Base-by-base conservation (phyloP, 1,140 invertebrate species). In the Sarcophaga peregrina region DNA sequence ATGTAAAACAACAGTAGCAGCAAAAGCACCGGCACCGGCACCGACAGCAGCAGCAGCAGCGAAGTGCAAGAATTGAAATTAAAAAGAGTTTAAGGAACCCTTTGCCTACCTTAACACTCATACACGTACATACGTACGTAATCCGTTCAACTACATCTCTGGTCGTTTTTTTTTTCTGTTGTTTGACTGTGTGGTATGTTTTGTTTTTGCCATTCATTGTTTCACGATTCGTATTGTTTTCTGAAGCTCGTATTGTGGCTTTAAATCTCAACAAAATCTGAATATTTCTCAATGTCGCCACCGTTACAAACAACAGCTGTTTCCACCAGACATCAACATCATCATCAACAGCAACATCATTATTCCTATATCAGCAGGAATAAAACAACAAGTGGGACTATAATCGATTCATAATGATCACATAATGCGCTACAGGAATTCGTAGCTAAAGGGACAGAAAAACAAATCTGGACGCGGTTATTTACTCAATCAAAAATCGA, bases 221-320 rank as follows among this genome's bases (percentile, higher is more conserved):
- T 68, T 7, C 5, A 25, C 17, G 15, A 17, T n/a, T 25, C 20
- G 20, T 68, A n/a, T 62, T 62, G 15, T 17, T 62, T 15, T 62
- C n/a, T 62, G 58, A n/a, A n/a, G 11, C n/a, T 15, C 7, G 3
- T 58, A n/a, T n/a, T 58, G 15, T 58, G 15, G 54, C 15, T 0
- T 58, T 58, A 58, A 68, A 20, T 68, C 62, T 68, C 25, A 37
- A 37, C 1, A 37, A 25, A 68, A 68, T 68, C 62, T 68, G 17
- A 68, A 68, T 68, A 68, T 68, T 68, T 68, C 62, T 17, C 62
- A 68, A 68, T 68, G 62, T 25, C 62, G 62, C 62, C 62, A 68
- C 62, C 7, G 62, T 25, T 37, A 37, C 25, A 2, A 37, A 37
- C 25, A 68, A 68, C 62, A 68, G 62, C 62, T 20, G 62, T 68